phyloP scores from a whole-genome alignment of 2,797 vertebrate genomes.

The Diplodus puntazzo region DNA sequence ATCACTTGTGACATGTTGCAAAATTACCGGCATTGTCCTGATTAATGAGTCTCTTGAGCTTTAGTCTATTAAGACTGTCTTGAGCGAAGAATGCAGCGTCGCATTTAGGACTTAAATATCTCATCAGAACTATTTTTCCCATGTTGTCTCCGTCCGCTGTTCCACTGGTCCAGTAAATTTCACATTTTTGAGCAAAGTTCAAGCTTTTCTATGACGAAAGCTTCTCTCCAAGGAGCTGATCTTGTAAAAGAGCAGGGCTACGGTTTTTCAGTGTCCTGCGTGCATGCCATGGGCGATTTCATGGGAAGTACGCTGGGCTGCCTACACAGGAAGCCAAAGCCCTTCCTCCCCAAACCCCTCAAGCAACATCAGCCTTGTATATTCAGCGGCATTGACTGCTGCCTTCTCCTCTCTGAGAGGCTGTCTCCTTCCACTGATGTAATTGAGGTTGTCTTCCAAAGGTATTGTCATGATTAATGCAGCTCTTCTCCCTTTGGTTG shows the following conservation, averaged over 20 bases:
- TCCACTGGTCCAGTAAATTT: constrained; percentile 16
- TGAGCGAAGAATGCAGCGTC: neutral
- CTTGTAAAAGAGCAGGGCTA: constrained; percentile 42
- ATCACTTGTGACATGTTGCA: constrained; percentile 51
- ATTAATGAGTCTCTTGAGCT: constrained; percentile 33
- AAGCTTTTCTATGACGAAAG: constrained; percentile 61
- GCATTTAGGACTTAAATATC: constrained; percentile 36
- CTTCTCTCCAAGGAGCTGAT: constrained; percentile 62
- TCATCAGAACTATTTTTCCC: constrained; percentile 44
- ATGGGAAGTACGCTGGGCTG: constrained; percentile 61
- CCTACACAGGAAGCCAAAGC: constrained; percentile 64
- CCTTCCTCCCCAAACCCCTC: constrained; percentile 59
- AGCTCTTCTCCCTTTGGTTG: constrained; percentile 60
- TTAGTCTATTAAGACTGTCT: constrained; percentile 6
- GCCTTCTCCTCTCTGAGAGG: constrained; percentile 58
- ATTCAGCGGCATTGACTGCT: constrained; percentile 63
- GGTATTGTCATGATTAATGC: constrained; percentile 85
- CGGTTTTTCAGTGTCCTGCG: constrained; percentile 47
- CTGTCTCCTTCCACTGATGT: constrained; percentile 67
- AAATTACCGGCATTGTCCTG: constrained; percentile 29
- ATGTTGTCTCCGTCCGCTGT: constrained; percentile 8
- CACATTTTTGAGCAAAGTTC: constrained; percentile 51
- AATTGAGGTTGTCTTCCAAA: constrained; percentile 80
- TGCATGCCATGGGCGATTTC: constrained; percentile 64
- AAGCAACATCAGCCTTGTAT: constrained; percentile 61